Evolutionary conservation across 2,113 vertebrate species (phyloP), one percentile per base, ranked within the genome.

Genomic region (Conger conger): DNA sequence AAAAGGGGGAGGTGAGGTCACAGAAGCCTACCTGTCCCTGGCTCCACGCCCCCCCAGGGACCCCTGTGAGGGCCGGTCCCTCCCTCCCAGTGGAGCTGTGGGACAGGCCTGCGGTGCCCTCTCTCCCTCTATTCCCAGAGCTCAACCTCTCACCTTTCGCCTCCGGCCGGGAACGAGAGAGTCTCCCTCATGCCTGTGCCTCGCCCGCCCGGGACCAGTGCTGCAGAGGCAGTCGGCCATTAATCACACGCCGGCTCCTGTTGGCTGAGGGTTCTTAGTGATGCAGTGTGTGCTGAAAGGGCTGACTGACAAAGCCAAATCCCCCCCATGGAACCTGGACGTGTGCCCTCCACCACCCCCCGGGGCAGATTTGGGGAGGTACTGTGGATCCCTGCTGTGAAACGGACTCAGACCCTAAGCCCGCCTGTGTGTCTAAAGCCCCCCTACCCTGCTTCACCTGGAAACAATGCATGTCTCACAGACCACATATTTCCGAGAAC

Each of bases 401-500:
- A 38, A 30, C 57, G 13, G 15, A 30, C 13, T 40, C 79, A 42
- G 27, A 73, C n/a, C 40, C 4, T 30, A 23, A 2, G 6, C 82
- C 38, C 13, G 38, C 45, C 27, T 78, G 68, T 17, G 35, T 11
- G 18, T 82, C 13, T 40, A 35, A 23, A 20, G 0, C 80, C 33
- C 68, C 76, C 42, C 37, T 50, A n/a, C 68, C 89, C 76, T 84
- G 83, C 82, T 90, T 91, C 89, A 88, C 82, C 85, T 86, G 87
- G 82, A 90, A 92, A 92, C 89, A 93, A 92, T 92, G 40, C 85
- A 91, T 91, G 93, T 90, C 90, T 92, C 54, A 87, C 92, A 92
- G 93, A 92, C 92, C 90, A 89, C 83, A 83, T 89, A 90, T 91
- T 93, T 92, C 86, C 87, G 80, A 86, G 89, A 89, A 30, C 82